phyloP scores from a whole-genome alignment of 2,113 vertebrate genomes.

The Leptobrachium ailaonicum region DNA sequence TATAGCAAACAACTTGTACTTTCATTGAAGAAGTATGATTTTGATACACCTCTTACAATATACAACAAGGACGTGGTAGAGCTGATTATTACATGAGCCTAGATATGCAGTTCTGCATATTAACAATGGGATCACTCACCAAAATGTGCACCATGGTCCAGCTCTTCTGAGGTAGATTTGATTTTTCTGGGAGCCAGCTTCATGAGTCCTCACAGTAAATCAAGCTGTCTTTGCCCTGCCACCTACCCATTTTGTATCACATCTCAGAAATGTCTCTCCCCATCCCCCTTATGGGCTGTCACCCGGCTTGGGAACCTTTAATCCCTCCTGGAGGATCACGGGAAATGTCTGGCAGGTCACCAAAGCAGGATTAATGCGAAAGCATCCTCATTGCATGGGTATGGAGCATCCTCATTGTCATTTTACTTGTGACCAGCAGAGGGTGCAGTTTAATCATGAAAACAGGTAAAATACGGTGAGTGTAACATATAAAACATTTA shows the following conservation, averaged over 20 bases:
- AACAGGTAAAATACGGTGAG: no score
- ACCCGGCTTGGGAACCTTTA: constrained; percentile 25
- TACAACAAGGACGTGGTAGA: no score
- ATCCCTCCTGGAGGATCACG: constrained; percentile 29
- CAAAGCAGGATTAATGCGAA: constrained; percentile 31
- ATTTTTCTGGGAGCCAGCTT: not conserved
- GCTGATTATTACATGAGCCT: not conserved
- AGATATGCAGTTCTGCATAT: not conserved
- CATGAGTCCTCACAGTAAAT: no score
- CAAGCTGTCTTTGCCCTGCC: not conserved
- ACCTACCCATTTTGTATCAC: not conserved
- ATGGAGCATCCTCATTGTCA: not conserved
- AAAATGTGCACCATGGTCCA: not conserved
- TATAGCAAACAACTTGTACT: no score
- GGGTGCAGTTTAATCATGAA: not conserved
- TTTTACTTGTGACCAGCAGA: not conserved
- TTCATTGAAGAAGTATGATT: no score
- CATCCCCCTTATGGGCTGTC: constrained; percentile 4
- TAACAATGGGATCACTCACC: constrained; percentile 10
- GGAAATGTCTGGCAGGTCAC: constrained; percentile 42
- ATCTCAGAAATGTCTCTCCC: not conserved
- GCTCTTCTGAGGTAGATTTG: not conserved
- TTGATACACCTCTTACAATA: no score
- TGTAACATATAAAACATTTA: no score
- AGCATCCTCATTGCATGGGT: not conserved